Conservation (phyloP, 35 echinoderm and acorn worm genomes). For the Strongylocentrotus purpuratus region DNA sequence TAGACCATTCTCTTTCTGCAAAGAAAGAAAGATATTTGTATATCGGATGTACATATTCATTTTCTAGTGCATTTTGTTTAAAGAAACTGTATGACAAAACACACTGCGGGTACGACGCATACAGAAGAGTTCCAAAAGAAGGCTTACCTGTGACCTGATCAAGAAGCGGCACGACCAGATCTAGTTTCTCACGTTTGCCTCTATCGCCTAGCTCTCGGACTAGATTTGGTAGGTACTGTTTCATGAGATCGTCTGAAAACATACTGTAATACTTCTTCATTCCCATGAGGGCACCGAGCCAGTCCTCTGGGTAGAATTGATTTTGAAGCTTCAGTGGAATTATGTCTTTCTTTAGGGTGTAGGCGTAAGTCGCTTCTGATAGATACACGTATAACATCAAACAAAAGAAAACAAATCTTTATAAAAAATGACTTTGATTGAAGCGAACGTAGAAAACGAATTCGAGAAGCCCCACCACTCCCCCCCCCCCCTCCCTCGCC, state of each 20-base stretch:
- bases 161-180: neutral
- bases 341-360: slow-evolving; percentile 53
- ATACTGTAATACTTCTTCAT: slow-evolving; percentile 70
- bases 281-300: slow-evolving; percentile 74
- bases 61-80: neutral
- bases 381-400: neutral
- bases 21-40: neutral
- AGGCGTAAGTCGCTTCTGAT: neutral
- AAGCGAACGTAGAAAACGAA: no score
- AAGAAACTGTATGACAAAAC: neutral
- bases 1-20: no score
- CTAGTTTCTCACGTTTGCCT: neutral
- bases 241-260: slow-evolving; percentile 38
- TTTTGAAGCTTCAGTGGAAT: slow-evolving; percentile 75
- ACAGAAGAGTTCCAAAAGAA: neutral
- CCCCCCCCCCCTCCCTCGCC: no score
- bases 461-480: no score
- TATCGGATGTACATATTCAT: neutral
- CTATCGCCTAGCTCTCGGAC: slow-evolving; percentile 29
- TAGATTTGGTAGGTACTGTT: neutral
- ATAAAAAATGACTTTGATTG: no score
- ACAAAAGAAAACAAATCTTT: neutral
- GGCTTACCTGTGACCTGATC: neutral
- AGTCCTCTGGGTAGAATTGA: slow-evolving; percentile 65
- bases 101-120: neutral